A percentile compares a stretch with the other conserved stretches of the same genome.
Evolutionary conservation across 2,797 vertebrate species (phyloP).

Genomic region (Gallinago stenura): DNA sequence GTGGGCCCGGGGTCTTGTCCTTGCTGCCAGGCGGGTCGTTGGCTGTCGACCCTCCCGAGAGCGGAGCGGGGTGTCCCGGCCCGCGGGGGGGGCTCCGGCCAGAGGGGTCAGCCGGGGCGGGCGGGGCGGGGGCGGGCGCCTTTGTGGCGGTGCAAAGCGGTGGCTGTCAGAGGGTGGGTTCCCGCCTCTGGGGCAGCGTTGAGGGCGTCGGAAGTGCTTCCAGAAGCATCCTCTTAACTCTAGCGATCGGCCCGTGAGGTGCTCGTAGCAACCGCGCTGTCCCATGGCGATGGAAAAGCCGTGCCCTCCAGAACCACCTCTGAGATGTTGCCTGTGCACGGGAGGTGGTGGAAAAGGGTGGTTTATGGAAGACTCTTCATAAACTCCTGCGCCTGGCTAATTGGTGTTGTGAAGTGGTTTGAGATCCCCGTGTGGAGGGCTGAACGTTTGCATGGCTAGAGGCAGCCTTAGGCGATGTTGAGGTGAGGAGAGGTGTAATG

Average conservation of each 20-base stretch:
- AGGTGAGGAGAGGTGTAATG: neutral
- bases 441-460: neutral
- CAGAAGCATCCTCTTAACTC: neutral
- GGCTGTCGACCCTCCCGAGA: neutral
- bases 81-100: neutral
- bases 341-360: neutral
- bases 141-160: neutral
- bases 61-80: neutral
- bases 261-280: neutral
- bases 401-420: neutral
- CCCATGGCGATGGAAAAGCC: accelerated
- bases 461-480: neutral
- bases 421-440: neutral
- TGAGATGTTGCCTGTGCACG: neutral
- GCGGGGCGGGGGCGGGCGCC: neutral
- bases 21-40: accelerated
- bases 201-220: accelerated
- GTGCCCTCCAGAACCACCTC: neutral
- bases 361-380: neutral
- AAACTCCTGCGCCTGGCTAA: neutral
- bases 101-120: neutral
- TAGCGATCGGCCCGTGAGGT: neutral
- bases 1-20: neutral
- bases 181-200: neutral
- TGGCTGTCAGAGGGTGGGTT: neutral